Conservation (phyloP, 2,113 vertebrate genomes). For the Corythornis madagascariensis region DNA sequence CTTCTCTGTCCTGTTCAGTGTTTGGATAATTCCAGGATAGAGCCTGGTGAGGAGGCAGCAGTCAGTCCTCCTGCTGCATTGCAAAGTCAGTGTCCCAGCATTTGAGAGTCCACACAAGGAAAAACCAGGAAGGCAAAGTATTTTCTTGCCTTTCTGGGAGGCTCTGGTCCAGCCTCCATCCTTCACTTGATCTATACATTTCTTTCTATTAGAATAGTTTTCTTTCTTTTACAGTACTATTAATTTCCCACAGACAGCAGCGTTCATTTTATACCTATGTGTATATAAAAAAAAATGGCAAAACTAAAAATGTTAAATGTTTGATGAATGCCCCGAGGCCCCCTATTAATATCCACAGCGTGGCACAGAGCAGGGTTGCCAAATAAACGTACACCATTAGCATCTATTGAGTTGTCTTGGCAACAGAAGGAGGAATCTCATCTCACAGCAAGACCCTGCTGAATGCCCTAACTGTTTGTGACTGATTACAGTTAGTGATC, state of each 20-base stretch:
- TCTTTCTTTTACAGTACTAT: neutral
- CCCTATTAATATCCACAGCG: neutral
- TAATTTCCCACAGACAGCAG: neutral
- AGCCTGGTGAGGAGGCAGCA: neutral
- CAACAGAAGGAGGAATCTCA: conserved; percentile 29
- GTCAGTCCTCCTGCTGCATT: neutral
- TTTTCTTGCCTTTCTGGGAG: neutral
- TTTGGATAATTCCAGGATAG: neutral
- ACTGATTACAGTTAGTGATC: neutral
- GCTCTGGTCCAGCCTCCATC: neutral
- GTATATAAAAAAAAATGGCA: conserved; percentile 27
- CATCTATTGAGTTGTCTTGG: conserved; percentile 53
- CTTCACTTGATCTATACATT: neutral
- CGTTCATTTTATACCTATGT: conserved; percentile 18
- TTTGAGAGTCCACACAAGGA: neutral
- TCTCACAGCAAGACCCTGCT: neutral
- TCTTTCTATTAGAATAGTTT: conserved; percentile 8
- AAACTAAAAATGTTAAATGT: conserved; percentile 36
- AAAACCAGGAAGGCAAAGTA: neutral
- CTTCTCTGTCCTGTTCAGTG: neutral
- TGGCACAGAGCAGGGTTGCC: neutral
- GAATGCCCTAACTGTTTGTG: neutral
- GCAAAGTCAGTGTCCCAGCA: neutral
- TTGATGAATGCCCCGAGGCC: conserved; percentile 44
- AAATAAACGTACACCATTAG: conserved; percentile 26